Percentiles rank a stretch among this genome's conserved stretches.
These are phyloP conservation scores for Aselliscus stoliczkanus DNA, from an alignment of 2,797 vertebrate species.

Conservation along the genomic window DNA sequence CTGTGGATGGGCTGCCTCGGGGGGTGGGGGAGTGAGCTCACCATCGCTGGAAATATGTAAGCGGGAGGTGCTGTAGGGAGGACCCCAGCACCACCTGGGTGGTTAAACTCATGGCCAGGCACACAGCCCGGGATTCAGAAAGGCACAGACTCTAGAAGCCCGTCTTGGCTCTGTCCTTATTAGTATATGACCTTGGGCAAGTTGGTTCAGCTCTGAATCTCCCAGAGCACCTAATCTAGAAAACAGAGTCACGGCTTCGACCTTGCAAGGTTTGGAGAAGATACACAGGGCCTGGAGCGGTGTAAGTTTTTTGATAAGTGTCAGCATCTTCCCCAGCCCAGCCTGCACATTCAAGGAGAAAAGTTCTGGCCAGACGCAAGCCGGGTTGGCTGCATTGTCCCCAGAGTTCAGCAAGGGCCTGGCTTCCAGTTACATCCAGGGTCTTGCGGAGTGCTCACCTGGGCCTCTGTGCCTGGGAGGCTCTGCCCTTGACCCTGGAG, in stretches of 20 bases:
- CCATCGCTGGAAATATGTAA: neutral
- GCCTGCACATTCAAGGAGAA: fast-evolving
- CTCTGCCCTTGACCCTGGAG: neutral
- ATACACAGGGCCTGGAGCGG: neutral
- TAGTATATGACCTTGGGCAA: neutral
- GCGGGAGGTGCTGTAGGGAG: neutral
- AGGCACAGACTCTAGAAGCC: neutral
- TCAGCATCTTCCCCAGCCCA: neutral
- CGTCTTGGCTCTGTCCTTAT: neutral
- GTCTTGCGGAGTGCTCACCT: neutral
- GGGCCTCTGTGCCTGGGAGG: neutral
- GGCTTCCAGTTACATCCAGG: neutral
- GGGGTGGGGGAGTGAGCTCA: neutral
- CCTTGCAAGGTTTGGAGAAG: neutral
- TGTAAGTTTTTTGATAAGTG: neutral
- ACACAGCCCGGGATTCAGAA: neutral
- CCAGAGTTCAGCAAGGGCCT: neutral
- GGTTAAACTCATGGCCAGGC: neutral
- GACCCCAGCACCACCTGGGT: neutral
- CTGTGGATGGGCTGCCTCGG: neutral
- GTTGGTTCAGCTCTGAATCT: neutral
- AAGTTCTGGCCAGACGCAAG: too few relatives aligned
- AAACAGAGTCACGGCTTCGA: neutral
- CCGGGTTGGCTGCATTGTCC: neutral
- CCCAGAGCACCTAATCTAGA: neutral